Base-by-base conservation (phyloP, 2,113 vertebrate genomes). In the Siniperca knerii region DNA sequence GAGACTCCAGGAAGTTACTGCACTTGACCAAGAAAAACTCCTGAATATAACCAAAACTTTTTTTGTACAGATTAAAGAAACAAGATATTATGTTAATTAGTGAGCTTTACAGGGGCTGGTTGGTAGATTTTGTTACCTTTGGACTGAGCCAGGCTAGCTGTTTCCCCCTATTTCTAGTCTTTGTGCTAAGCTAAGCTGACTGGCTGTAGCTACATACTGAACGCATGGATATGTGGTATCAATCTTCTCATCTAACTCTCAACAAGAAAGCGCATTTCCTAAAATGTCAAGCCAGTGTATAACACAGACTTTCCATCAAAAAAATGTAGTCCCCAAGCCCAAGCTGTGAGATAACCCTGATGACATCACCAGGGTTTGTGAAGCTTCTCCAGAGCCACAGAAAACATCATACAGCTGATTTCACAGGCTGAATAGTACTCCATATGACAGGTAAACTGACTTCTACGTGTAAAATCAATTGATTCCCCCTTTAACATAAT, bases 331-430 rank as follows among this genome's bases (percentile, higher is more conserved):
- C 20, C 37, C 21, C n/a, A 25, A 70, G 52, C 21, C 20, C 21
- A 18, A 40, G 55, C 25, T 2, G 33, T 37, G 8, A n/a, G 18
- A 37, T 60, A 52, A 25, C 7, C 6, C 8, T 44, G n/a, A 54
- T 46, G 69, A 42, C 33, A 29, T 21, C 55, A 44, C 9, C 40
- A 16, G 33, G 48, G 16, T 65, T 62, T 37, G 7, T 29, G 13
- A 60, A 37, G 15, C 15, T 64, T 8, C 33, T 42, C 6, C 54
- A 44, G 18, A 37, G 42, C 11, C n/a, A 9, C 18, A 6, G 21
- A 55, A 46, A 16, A 54, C 72, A 74, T 61, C 20, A 48, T 46
- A 46, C 37, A 48, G 25, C 75, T 79, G 55, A 11, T 75, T 79
- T 69, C 50, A 82, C 52, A 46, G 4, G 48, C 5, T 20, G 35